Percentiles rank a stretch among this genome's conserved stretches.
Evolutionary conservation across 2,797 vertebrate species (phyloP).

Genomic region (Centropyge bicolor): DNA sequence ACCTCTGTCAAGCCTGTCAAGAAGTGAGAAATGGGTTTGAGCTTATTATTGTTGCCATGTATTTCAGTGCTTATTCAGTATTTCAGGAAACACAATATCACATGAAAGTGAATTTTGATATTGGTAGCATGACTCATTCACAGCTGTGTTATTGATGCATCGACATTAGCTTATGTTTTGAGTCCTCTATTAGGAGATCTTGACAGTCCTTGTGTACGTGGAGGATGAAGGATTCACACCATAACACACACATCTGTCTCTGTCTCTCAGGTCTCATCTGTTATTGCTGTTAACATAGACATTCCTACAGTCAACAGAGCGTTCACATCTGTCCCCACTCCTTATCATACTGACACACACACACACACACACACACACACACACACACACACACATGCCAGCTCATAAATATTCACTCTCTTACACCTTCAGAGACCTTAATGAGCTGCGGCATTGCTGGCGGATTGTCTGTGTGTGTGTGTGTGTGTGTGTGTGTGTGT

Average conservation of each 20-base stretch:
- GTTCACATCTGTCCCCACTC: slow-evolving; percentile 4
- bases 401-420: slow-evolving; percentile 52
- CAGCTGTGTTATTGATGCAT: not conserved
- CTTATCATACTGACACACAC: not conserved
- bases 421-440: slow-evolving; percentile 41
- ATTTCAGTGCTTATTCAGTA: slow-evolving; percentile 1
- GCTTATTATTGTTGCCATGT: slow-evolving; percentile 13
- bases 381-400: not conserved
- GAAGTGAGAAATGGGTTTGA: not conserved
- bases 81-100: not conserved
- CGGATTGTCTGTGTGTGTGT: not conserved
- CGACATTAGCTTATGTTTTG: not conserved
- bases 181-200: not conserved
- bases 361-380: not conserved
- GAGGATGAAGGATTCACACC: not conserved
- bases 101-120: not conserved
- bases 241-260: not conserved
- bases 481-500: not conserved
- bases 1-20: slow-evolving; percentile 43
- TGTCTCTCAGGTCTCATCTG: not conserved
- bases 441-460: slow-evolving; percentile 44
- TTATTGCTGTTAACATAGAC: slow-evolving; percentile 16
- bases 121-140: not conserved
- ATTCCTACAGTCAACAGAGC: slow-evolving; percentile 16
- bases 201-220: not conserved